These are phyloP conservation scores for Dipodomys spectabilis DNA, from an alignment of 2,113 vertebrate genomes.

Conservation along the genomic window DNA sequence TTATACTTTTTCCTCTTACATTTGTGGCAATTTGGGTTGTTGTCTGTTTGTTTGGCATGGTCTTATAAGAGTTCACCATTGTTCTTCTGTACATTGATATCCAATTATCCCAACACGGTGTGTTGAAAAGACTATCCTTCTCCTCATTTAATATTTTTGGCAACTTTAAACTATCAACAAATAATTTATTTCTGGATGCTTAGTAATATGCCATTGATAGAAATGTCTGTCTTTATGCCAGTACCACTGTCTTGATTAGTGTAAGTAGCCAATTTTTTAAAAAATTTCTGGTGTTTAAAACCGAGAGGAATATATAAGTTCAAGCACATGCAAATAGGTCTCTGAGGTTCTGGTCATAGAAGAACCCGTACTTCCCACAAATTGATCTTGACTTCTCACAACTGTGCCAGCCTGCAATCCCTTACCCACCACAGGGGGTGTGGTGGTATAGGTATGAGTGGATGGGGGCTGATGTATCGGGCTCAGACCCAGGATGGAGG, in stretches of 20 bases:
- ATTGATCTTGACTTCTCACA: neutral
- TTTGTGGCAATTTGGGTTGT: neutral
- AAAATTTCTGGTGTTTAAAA: too few relatives aligned
- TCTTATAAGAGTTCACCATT: neutral
- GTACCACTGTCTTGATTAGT: neutral
- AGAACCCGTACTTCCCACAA: neutral
- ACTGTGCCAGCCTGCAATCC: neutral
- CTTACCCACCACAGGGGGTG: neutral
- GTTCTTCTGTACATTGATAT: neutral
- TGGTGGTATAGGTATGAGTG: constrained; percentile 24
- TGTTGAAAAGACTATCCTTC: neutral
- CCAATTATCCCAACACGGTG: neutral
- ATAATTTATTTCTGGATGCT: neutral
- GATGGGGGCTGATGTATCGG: neutral
- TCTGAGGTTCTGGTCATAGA: neutral
- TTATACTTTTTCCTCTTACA: neutral
- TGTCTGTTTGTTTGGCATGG: too few relatives aligned
- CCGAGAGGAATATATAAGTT: too few relatives aligned
- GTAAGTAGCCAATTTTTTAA: neutral
- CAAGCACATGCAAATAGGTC: too few relatives aligned
- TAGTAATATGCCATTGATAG: neutral
- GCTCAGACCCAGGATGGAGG: neutral
- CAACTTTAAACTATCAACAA: neutral
- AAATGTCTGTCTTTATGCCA: neutral
- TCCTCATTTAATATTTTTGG: neutral